A percentile compares a stretch with the other conserved stretches of the same genome.
phyloP scores from a whole-genome alignment of 2,113 vertebrate genomes.

The Eolophus roseicapilla region DNA sequence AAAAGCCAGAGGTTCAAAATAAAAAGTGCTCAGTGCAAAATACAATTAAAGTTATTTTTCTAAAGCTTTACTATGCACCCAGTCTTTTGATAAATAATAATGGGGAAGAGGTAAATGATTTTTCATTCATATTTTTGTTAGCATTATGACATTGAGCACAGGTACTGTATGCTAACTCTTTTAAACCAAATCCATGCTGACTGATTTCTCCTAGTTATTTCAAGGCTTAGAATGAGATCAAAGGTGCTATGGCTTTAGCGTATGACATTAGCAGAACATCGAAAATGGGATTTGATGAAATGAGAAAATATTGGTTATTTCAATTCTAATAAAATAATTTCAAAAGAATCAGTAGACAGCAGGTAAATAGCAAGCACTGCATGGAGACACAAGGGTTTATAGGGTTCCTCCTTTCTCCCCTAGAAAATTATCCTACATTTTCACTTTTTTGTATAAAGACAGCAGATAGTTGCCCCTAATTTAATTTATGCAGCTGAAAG shows the following conservation, averaged over 20 bases:
- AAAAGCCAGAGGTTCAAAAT: slow-evolving; percentile 73
- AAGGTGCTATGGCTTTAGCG: slow-evolving; percentile 53
- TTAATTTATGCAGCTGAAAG: neutral
- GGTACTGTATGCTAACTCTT: slow-evolving; percentile 53
- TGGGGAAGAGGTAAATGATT: slow-evolving; percentile 50
- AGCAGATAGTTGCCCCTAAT: neutral
- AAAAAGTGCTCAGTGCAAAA: slow-evolving; percentile 57
- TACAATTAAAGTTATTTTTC: slow-evolving; percentile 72
- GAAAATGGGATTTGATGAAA: slow-evolving; percentile 74
- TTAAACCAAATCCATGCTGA: slow-evolving; percentile 68
- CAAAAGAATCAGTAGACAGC: slow-evolving; percentile 48
- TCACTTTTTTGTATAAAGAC: neutral
- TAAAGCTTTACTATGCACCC: slow-evolving; percentile 58
- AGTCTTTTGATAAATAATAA: slow-evolving; percentile 66
- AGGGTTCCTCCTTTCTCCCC: neutral
- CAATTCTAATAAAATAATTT: slow-evolving; percentile 56
- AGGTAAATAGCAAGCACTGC: slow-evolving; percentile 13
- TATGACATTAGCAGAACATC: slow-evolving; percentile 65
- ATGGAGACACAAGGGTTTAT: neutral
- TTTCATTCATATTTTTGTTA: slow-evolving; percentile 75
- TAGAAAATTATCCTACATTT: neutral
- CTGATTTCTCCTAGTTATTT: slow-evolving; percentile 73
- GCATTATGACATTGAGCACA: slow-evolving; percentile 63
- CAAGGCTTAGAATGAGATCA: slow-evolving; percentile 74
- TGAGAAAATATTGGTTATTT: slow-evolving; percentile 67